Percentiles rank a stretch among this genome's conserved stretches.
Conservation (phyloP, 2,888 invertebrate species). For the Drosophila mettleri region DNA sequence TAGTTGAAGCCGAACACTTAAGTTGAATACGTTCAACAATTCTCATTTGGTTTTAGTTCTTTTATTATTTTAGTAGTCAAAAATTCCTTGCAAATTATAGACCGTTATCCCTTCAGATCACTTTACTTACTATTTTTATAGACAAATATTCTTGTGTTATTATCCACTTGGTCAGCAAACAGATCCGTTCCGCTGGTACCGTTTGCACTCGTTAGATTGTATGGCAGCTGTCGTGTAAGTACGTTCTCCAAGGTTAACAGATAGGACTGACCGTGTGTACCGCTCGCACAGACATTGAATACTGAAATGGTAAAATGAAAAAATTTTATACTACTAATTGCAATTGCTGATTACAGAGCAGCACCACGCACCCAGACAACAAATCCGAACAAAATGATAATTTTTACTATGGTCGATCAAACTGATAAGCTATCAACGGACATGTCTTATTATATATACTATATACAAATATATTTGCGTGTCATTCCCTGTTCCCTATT, state of each 20-base stretch:
- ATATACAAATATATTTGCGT: neutral
- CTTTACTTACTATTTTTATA: slow-evolving; percentile 74
- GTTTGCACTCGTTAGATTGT: slow-evolving; percentile 54
- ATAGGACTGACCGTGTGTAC: slow-evolving; percentile 79
- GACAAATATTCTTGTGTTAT: slow-evolving; percentile 74
- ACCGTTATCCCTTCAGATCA: neutral
- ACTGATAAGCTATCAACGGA: slow-evolving; percentile 45
- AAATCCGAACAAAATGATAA: slow-evolving; percentile 35
- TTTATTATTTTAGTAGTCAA: slow-evolving; percentile 77
- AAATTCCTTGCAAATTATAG: too few relatives aligned
- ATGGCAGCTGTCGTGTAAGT: slow-evolving; percentile 51
- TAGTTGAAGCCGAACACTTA: neutral
- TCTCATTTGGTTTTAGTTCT: neutral
- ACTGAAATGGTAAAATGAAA: slow-evolving; percentile 75
- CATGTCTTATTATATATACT: slow-evolving; percentile 5
- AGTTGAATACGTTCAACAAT: neutral
- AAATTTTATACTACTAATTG: slow-evolving; percentile 8
- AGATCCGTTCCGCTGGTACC: slow-evolving; percentile 53
- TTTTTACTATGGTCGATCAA: slow-evolving; percentile 30
- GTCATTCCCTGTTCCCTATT: too few relatives aligned
- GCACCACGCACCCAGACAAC: slow-evolving; percentile 9
- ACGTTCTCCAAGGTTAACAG: slow-evolving; percentile 66
- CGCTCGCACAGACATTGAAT: slow-evolving; percentile 72
- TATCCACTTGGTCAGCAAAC: slow-evolving; percentile 53
- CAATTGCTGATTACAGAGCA: slow-evolving; percentile 29